Evolutionary conservation across 2,113 vertebrate genomes (phyloP), one percentile per base, ranked within the genome.

Genomic region (Hoplias malabaricus): DNA sequence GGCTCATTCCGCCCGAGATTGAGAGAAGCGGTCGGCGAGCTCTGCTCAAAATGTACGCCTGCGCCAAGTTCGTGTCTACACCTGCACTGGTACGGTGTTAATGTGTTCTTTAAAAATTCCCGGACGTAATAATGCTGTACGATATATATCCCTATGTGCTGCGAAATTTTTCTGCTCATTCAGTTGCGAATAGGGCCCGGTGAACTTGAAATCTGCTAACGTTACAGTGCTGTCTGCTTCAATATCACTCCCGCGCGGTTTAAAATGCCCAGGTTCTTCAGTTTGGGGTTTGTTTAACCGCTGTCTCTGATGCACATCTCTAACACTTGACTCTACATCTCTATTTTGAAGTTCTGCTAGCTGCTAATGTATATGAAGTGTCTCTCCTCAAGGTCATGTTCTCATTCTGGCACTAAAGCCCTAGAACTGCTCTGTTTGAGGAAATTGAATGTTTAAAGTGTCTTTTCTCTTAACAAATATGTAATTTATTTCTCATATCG

Each of bases 21-120:
- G 67, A 66, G 48, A 59, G 27, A 53, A 73, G 12, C 54, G 56
- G 7, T 53, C 68, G 61, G 50, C 73, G 25, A 73, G 25, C 33
- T 78, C 38, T 54, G 57, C 31, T 53, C 48, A 82, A 77, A 69
- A 85, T 85, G 84, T 85, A 81, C 82, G 73, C 81, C 73, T 85
- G 84, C 74, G 81, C 79, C 8, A 85, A 85, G 54, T 81, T 85
- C 79, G 81, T 85, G 48, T 85, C 79, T 43, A 77, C 84, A 14
- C 70, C 84, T 65, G 81, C 81, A 71, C 79, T 85, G 84, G 84
- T 85, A 62, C 53, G 84, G 79, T 21, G 38, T 29, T 48, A n/a
- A 9, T 5, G 0, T 0, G 1, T 23, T 8, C 31, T 50, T 31
- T 19, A 1, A 4, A n/a, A n/a, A n/a, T n/a, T n/a, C n/a, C n/a